Base-by-base conservation (phyloP, 1,140 invertebrate genomes). In the Chlorops oryzae region DNA sequence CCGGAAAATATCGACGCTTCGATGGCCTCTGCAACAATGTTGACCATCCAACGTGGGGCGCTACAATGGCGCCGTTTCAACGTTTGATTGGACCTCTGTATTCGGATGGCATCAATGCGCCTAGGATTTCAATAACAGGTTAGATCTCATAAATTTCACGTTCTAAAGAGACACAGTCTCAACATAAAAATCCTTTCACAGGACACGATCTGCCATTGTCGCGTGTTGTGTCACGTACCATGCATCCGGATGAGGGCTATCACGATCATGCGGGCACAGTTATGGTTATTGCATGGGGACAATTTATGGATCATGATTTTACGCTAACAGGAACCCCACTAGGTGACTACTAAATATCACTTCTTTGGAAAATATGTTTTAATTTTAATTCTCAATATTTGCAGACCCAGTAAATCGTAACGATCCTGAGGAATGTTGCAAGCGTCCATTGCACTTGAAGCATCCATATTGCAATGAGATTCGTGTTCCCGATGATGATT, bases 11-110 rank as follows among this genome's bases (percentile, higher is more conserved):
- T 72, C 78, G 94, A 3, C 78, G 90, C 5, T 81, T 86, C 46
- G 91, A 95, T 72, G 94, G 93, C 0, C 82, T 93, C 7, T 97
- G 93, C 73, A 97, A 92, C 51, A 98, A 97, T 68, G 74, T 95
- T 32, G 78, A 88, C 37, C 83, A 95, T 75, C 92, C 92, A 0
- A 87, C 86, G 1, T 95, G 92, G 91, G 93, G 93, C 1, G 81
- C 87, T n/a, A 81, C 85, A 0, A 83, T 86, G 60, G 81, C 88
- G 10, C 87, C 90, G 2, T 92, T 91, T 73, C 81, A 84, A 53
- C 83, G 88, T 62, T 74, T 92, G 51, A 80, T 91, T 54, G 81
- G 81, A 1, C 88, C 88, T 0, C 77, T 86, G 2, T 92, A 86
- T 68, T 76, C 87, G 23, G 89, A 92, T 61, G 86, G 87, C 7